These are phyloP conservation scores for Rhizomys pruinosus DNA, from an alignment of 2,113 vertebrate genomes.

Conservation along the genomic window DNA sequence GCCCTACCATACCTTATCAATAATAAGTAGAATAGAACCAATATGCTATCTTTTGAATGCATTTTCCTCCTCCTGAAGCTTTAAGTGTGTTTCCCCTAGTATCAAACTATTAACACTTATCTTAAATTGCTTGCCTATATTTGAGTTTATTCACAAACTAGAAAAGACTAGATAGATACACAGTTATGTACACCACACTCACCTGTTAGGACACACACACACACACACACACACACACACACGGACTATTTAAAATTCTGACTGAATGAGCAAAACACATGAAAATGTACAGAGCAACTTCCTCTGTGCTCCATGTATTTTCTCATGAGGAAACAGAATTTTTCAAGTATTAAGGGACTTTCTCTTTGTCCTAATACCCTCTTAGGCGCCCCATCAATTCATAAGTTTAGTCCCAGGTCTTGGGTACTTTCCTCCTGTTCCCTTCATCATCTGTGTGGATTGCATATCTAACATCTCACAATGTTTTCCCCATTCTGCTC, in stretches of 20 bases:
- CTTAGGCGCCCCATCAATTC: background rate
- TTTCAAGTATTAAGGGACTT: background rate
- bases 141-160: background rate
- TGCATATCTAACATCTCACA: background rate
- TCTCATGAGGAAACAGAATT: background rate
- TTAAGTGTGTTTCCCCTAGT: no score
- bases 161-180: background rate
- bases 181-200: background rate
- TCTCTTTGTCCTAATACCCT: background rate
- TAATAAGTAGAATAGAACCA: background rate
- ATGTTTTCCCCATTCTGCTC: background rate
- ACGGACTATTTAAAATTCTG: background rate
- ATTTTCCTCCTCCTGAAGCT: no score
- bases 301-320: background rate
- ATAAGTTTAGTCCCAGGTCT: background rate
- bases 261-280: background rate
- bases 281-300: background rate
- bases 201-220: background rate
- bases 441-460: background rate
- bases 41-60: background rate
- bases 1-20: background rate
- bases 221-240: background rate
- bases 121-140: background rate
- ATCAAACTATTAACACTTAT: background rate
- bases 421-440: background rate